Evolutionary conservation across 2,888 invertebrate genomes (phyloP), one percentile per base, ranked within the genome.

Genomic region (Agriopis leucophaearia): DNA sequence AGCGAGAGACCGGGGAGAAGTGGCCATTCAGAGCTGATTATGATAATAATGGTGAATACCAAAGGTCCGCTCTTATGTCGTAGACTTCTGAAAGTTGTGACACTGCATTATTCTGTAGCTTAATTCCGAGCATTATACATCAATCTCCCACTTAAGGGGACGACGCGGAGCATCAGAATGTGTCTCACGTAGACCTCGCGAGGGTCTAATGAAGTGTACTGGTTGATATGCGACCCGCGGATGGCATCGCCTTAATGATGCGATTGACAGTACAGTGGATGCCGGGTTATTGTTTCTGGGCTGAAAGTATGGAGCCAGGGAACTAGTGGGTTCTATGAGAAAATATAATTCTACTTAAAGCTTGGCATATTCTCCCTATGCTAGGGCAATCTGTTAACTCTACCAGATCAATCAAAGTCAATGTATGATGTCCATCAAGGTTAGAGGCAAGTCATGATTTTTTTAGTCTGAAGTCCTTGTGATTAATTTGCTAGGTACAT

Each of bases 211-310:
- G 91, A 92, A 92, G 91, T 89, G 89, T 84, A 82, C 83, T 81
- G 81, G 84, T 81, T 89, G 92, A 91, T 87, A 86, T 88, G 91
- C 89, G 91, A 90, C 90, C 90, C 85, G 82, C 83, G 85, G 74
- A 81, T 78, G 80, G 79, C 81, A 78, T 77, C 74, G 77, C 82
- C 81, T 88, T 92, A 92, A 92, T 90, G 91, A 90, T 89, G 77
- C 88, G 91, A 92, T 89, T 92, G 92, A 91, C 92, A 92, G 92
- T 84, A 91, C 91, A 89, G 91, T 86, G 85, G 91, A 85, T 79
- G 83, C 83, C 74, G 71, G 52, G 61, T 90, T 87, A 92, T 93
- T 92, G 92, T 92, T 91, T 89, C 88, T 85, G 85, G 79, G 79
- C 79, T 84, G 86, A 81, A 77, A 78, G 63, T 57, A 58, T 73